These are phyloP conservation scores for Watsonalla cultraria DNA, from an alignment of 2,888 invertebrate genomes.

Conservation along the genomic window DNA sequence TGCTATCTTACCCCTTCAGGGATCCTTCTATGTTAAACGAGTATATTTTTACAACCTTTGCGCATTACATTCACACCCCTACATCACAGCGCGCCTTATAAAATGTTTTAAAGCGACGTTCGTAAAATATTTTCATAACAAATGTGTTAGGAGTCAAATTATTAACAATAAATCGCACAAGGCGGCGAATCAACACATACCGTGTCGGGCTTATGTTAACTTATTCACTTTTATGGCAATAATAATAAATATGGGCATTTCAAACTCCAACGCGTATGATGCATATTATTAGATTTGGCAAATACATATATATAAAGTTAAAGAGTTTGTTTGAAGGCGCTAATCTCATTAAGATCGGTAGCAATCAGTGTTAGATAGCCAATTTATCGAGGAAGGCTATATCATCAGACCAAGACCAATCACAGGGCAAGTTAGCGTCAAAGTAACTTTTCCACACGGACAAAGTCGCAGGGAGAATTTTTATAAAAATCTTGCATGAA, in stretches of 20 bases:
- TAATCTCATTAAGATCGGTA: too few species aligned
- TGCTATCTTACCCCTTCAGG: too few species aligned
- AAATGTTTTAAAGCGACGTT: constrained; percentile 42
- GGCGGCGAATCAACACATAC: constrained; percentile 41
- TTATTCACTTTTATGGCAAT: neutral
- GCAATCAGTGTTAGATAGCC: too few species aligned
- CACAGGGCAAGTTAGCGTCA: too few species aligned
- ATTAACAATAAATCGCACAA: constrained; percentile 62
- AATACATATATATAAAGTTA: too few species aligned
- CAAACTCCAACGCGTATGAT: neutral
- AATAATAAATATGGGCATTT: neutral
- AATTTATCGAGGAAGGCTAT: too few species aligned
- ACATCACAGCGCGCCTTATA: constrained; percentile 18
- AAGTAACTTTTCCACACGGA: too few species aligned
- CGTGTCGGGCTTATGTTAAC: constrained; percentile 3
- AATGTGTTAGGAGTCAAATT: constrained; percentile 51
- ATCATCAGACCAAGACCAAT: too few species aligned
- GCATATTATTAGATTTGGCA: too few species aligned
- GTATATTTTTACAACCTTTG: neutral
- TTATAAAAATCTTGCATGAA: too few species aligned
- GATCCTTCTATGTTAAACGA: neutral
- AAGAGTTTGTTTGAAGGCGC: too few species aligned
- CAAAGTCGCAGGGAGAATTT: too few species aligned
- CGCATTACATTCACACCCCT: constrained; percentile 12
- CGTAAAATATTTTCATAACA: constrained; percentile 62